Evolutionary conservation across 2,797 vertebrate genomes (phyloP), one percentile per base, ranked within the genome.

Genomic region (Pristis pectinata): DNA sequence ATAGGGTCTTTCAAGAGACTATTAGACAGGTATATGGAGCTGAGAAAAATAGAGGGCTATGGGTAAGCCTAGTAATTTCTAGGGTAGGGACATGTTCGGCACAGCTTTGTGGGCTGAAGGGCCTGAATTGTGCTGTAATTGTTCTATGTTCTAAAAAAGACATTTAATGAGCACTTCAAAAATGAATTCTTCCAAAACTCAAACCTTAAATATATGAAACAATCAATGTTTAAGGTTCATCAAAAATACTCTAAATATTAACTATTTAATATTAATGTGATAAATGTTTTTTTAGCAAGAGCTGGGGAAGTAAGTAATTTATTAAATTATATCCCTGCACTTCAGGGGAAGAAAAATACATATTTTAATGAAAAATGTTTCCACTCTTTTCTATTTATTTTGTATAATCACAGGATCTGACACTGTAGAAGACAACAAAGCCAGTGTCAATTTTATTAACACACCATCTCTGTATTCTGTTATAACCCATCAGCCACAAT

Each of bases 401-500:
- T 74, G 15, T 76, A 94, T 34, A 53, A 76, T 94, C 92, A 93
- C 67, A 94, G 49, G 92, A 19, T 94, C 24, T 49, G 61, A 67
- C 64, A 91, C 19, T 64, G 56, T 37, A 91, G 87, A 94, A n/a
- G 3, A 76, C 76, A 74, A 74, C 70, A 94, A 56, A 94, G 41
- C 30, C 44, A 41, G 3, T 56, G 24, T 30, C 5, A 17, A 64
- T 94, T 76, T 34, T 94, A 94, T 53, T 53, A 17, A 53, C 10
- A 64, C 59, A 27, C 7, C 56, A 41, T 24, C 8, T 49, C n/a
- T 64, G 1, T 61, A 37, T 91, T 91, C 37, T 67, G 70, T 76
- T 76, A 44, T 74, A 67, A 94, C 44, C 95, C 82, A 95, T 24
- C 24, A 61, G 72, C 95, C 95, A 94, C 94, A 80, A 77, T 95